Conservation (phyloP, 2,888 invertebrate species). For the Acleris emargana region DNA sequence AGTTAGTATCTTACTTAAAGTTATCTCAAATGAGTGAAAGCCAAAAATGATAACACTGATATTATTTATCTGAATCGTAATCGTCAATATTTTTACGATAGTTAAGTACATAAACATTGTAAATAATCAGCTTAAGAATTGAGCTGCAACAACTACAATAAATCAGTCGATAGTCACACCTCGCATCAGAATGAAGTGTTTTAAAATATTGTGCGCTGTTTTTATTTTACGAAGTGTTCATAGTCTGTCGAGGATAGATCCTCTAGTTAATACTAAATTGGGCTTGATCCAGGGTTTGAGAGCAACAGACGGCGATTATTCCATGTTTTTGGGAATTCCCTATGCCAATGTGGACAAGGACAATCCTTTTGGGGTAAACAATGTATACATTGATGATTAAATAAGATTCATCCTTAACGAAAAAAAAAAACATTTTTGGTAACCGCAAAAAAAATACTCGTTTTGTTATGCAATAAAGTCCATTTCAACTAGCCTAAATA, state of each 20-base stretch:
- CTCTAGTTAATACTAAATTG: conserved; percentile 49
- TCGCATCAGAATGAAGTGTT: conserved; percentile 4
- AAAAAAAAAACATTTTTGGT: too few species aligned
- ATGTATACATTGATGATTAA: background rate
- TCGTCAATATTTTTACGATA: too few species aligned
- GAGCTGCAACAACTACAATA: background rate
- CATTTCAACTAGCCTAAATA: too few species aligned
- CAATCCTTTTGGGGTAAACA: conserved; percentile 55
- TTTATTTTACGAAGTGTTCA: conserved; percentile 3
- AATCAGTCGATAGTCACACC: background rate
- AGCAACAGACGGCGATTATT: conserved; percentile 54
- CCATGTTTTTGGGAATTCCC: conserved; percentile 60
- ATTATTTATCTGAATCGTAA: too few species aligned
- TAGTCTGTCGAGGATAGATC: conserved; percentile 42
- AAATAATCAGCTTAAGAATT: too few species aligned
- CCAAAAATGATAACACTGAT: too few species aligned
- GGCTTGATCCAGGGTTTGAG: conserved; percentile 52
- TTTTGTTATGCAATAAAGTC: too few species aligned
- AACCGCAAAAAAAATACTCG: too few species aligned
- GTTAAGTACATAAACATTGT: too few species aligned
- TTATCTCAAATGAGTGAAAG: too few species aligned
- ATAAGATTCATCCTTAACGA: too few species aligned
- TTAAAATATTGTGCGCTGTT: conserved; percentile 5
- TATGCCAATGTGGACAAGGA: conserved; percentile 51
- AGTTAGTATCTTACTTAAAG: too few species aligned